phyloP scores from a whole-genome alignment of 2,888 invertebrate species.

The Ormia ochracea region DNA sequence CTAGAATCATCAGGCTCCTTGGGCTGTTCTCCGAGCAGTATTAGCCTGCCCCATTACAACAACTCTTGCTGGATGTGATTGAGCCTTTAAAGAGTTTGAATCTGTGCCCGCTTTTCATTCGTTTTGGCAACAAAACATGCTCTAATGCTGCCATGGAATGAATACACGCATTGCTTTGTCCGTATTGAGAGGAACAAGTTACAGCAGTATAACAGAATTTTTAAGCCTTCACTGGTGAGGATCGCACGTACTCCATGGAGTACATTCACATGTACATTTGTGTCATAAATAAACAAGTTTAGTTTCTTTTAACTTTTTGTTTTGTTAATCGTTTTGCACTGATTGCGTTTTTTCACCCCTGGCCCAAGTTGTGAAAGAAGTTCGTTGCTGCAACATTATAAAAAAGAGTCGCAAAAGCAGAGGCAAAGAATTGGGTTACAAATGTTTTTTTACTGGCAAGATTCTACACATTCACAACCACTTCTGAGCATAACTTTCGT shows the following conservation, averaged over 20 bases:
- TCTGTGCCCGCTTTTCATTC: no score
- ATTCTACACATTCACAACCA: constrained; percentile 1
- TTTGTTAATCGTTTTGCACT: neutral
- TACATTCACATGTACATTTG: neutral
- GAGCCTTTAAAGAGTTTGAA: no score
- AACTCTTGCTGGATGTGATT: no score
- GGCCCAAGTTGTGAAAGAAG: constrained; percentile 34
- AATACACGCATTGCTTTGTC: no score
- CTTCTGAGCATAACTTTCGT: no score
- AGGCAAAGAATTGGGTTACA: constrained; percentile 38
- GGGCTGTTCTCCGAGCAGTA: no score
- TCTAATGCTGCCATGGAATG: no score
- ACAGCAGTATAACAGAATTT: neutral
- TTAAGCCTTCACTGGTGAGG: neutral
- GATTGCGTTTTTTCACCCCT: neutral
- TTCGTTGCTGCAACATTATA: neutral
- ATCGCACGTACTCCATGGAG: neutral
- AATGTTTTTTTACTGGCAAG: constrained; percentile 16
- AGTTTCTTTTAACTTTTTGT: neutral
- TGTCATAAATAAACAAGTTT: constrained; percentile 1
- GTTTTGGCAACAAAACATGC: no score
- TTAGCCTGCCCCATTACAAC: no score
- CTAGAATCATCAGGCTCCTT: no score
- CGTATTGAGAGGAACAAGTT: no score
- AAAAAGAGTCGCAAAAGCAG: neutral